Evolutionary conservation across 2,888 invertebrate species (phyloP), one percentile per base, ranked within the genome.

Genomic region (Macaria liturata): DNA sequence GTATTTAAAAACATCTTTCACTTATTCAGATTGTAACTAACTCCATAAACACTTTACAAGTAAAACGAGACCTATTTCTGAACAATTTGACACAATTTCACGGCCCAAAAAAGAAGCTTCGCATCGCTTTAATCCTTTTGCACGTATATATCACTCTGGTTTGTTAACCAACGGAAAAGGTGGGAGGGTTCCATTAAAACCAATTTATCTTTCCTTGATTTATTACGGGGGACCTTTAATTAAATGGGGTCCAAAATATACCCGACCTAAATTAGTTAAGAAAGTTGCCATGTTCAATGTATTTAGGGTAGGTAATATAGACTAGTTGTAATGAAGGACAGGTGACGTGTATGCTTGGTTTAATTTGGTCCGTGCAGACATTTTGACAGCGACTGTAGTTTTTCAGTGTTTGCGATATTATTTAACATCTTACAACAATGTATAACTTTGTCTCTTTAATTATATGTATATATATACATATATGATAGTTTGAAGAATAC

Each of bases 151-250:
- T 67, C 73, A 71, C 67, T 57, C 57, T 57, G 49, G 58, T 60
- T 61, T 62, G 57, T 57, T 60, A 62, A 61, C 70, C 71, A 67
- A 71, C 71, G 65, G 65, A 67, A 69, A 71, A 70, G 66, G 68
- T 69, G 60, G 70, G 66, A 64, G 75, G 73, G 70, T 72, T 69
- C 71, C 74, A 72, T 78, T 79, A 77, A 71, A 80, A 80, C 81
- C 78, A 85, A 88, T 87, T 80, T 79, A 81, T 85, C 80, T 80
- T 75, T 64, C 74, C 75, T 67, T 73, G 69, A 74, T 75, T 74
- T 72, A 81, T 76, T 74, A 68, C 64, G 64, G 66, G 65, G 68
- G 74, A 70, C 62, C 69, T 70, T 75, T 76, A 81, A 80, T 80
- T 76, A 79, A 71, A 71, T 68, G 61, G 67, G 59, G 68, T 70